phyloP scores from a whole-genome alignment of 2,113 vertebrate genomes.

The Calypte anna region DNA sequence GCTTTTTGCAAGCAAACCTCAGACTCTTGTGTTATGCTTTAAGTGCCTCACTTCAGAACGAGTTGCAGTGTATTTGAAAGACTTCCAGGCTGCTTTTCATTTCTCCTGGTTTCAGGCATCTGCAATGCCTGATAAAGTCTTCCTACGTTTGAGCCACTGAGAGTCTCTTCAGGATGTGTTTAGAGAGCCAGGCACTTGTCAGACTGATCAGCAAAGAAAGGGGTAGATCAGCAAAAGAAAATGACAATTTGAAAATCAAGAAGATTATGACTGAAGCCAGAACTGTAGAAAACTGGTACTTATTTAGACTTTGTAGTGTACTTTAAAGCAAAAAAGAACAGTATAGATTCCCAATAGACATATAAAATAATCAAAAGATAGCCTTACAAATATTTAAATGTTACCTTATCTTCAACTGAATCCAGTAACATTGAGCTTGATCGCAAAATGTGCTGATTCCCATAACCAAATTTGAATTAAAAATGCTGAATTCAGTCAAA shows the following conservation, averaged over 20 bases:
- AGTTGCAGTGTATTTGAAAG: neutral
- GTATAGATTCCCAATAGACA: neutral
- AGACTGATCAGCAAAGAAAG: neutral
- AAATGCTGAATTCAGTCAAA: neutral
- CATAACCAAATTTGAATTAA: neutral
- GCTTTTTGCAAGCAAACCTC: neutral
- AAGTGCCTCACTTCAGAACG: neutral
- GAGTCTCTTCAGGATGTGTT: neutral
- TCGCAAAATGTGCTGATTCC: neutral
- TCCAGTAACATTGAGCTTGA: neutral
- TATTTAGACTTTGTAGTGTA: neutral
- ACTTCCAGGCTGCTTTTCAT: neutral
- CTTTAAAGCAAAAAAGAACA: neutral
- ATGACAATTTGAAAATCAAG: neutral
- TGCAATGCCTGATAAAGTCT: neutral
- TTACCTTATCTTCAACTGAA: neutral
- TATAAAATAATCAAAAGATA: neutral
- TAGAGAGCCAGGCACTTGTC: neutral
- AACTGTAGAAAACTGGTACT: neutral
- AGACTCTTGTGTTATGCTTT: neutral
- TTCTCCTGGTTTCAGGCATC: neutral
- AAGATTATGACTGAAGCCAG: neutral
- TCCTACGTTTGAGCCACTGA: neutral
- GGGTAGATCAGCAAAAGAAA: neutral
- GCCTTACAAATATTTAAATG: neutral